Base-by-base conservation (phyloP, 1,140 invertebrate species). In the Centruroides sculpturatus region DNA sequence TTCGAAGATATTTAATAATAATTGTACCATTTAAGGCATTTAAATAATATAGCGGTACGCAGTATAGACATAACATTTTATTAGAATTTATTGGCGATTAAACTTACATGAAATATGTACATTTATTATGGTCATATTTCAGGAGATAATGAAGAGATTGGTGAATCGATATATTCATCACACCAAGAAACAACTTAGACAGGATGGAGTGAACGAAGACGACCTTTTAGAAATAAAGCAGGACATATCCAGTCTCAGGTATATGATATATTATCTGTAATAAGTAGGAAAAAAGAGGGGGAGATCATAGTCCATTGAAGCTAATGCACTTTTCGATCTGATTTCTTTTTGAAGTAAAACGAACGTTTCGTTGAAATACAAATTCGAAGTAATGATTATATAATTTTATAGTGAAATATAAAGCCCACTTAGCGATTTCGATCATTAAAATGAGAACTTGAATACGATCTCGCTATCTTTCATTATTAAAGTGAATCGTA, bases 141-240 rank as follows among this genome's bases (percentile, higher is more conserved):
- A 78, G 69, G 77, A 79, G 51, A 77, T 81, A 36, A 81, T 81
- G 76, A 69, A 77, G 51, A 69, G 78, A 5, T 68, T 81, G 13
- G 78, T 80, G 3, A 76, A 72, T 55, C 67, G 77, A 53, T 79
- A 76, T 61, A 79, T 79, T 49, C 76, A 78, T 60, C 76, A 79
- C 60, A 73, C 72, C 6, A 80, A 80, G 71, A 81, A 80, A 64
- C 72, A 78, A 59, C 70, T 76, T 64, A 71, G 80, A 49, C 77
- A 80, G 68, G 78, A 79, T 65, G 77, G 79, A 5, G 79, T 81
- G 4, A 81, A 79, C 66, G 79, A 81, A 66, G 79, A 81, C 60
- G 79, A 81, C 65, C 66, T 81, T n/a, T 67, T 79, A 34, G 79
- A 81, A 68, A 81, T 81, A 49, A 81, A 81, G 70, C 79, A 81